Evolutionary conservation across 2,797 vertebrate species (phyloP).

Genomic region (Avahi laniger): DNA sequence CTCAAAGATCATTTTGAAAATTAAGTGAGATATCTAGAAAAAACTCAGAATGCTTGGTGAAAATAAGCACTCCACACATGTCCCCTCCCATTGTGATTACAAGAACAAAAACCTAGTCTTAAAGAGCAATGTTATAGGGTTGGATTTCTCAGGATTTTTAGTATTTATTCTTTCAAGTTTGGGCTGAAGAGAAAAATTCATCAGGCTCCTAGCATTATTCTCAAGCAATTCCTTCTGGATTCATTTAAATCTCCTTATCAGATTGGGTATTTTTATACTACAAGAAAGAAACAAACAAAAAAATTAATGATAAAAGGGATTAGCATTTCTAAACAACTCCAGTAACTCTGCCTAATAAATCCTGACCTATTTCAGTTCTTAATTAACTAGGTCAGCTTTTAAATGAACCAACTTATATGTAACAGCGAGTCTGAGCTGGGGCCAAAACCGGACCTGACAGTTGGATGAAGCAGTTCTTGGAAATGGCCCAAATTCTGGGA

Average conservation of each 20-base stretch:
- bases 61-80: accelerated
- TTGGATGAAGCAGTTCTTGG: slow-evolving; percentile 41
- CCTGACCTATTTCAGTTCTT: slow-evolving; percentile 40
- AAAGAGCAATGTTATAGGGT: background rate
- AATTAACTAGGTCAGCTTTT: slow-evolving; percentile 67
- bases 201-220: background rate
- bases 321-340: slow-evolving; percentile 58
- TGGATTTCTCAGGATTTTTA: background rate
- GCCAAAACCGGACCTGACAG: background rate
- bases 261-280: slow-evolving; percentile 45
- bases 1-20: background rate
- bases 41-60: background rate
- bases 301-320: slow-evolving; percentile 55
- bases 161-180: slow-evolving; percentile 1
- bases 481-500: slow-evolving; percentile 42
- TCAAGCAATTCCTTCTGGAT: slow-evolving; percentile 46
- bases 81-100: background rate
- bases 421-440: background rate
- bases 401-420: slow-evolving; percentile 42
- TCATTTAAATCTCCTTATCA: slow-evolving; percentile 52
- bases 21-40: background rate
- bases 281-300: slow-evolving; percentile 45
- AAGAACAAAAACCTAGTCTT: background rate
- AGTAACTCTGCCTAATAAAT: slow-evolving; percentile 46
- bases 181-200: background rate